phyloP scores from a whole-genome alignment of 2,888 invertebrate species.

The Macrophya annulata region DNA sequence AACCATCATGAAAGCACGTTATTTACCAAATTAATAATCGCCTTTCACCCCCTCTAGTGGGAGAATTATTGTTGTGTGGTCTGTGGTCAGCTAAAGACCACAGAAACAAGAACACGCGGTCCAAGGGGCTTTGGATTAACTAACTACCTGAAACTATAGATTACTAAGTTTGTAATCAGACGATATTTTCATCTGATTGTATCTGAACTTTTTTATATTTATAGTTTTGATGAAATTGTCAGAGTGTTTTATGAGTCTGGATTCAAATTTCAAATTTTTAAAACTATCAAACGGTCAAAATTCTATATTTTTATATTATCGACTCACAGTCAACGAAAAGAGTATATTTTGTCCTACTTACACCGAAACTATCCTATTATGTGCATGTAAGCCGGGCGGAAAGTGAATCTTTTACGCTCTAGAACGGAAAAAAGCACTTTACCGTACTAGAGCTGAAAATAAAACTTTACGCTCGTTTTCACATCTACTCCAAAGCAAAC shows the following conservation, averaged over 20 bases:
- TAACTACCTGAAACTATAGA: not conserved
- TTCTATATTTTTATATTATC: too few species aligned
- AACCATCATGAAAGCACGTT: not conserved
- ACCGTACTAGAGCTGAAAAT: too few species aligned
- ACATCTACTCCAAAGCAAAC: too few species aligned
- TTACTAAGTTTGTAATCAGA: not conserved
- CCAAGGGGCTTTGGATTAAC: not conserved
- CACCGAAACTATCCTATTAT: too few species aligned
- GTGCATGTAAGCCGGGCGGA: too few species aligned
- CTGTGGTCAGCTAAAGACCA: not conserved
- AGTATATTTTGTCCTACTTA: too few species aligned
- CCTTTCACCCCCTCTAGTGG: not conserved
- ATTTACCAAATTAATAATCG: constrained; percentile 19
- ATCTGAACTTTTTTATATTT: not conserved
- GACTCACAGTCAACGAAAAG: too few species aligned
- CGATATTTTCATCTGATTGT: not conserved
- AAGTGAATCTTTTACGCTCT: too few species aligned
- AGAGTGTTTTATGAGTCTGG: not conserved
- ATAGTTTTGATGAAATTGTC: not conserved
- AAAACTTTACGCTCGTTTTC: too few species aligned
- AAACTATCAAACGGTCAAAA: too few species aligned
- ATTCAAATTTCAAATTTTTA: too few species aligned
- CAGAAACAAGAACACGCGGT: not conserved
- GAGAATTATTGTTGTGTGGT: constrained; percentile 16
- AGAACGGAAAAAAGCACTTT: too few species aligned